These are phyloP conservation scores for Conomelus anceps DNA, from an alignment of 2,888 invertebrate genomes.

Conservation along the genomic window DNA sequence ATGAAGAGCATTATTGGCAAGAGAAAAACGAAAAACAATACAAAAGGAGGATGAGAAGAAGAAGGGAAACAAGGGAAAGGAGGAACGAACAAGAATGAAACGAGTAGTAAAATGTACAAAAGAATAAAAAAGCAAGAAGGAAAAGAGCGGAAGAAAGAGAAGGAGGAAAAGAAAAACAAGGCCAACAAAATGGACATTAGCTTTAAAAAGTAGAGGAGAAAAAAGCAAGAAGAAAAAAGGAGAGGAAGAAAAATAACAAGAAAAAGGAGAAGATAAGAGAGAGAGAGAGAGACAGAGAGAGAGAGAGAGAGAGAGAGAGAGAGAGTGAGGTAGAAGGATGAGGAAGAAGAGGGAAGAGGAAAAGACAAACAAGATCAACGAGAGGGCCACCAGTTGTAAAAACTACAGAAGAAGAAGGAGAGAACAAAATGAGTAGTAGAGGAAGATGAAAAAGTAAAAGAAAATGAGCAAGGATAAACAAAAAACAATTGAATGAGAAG, in stretches of 20 bases:
- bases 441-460: background rate
- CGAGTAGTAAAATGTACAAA: background rate
- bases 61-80: too few relatives aligned
- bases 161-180: background rate
- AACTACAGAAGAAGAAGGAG: background rate
- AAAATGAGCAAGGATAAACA: background rate
- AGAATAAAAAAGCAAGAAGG: background rate
- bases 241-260: background rate
- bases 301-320: background rate
- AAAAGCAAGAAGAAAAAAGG: background rate
- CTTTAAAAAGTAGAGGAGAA: background rate
- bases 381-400: background rate
- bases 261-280: background rate
- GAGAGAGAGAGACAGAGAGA: background rate
- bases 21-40: too few relatives aligned
- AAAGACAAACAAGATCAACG: background rate
- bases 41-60: too few relatives aligned
- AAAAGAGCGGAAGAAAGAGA: background rate
- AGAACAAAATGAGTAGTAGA: background rate
- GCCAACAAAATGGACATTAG: background rate
- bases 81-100: background rate
- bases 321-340: too few relatives aligned
- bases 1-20: too few relatives aligned
- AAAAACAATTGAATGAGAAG: background rate
- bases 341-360: too few relatives aligned